Evolutionary conservation across 2,888 invertebrate genomes (phyloP).

Genomic region (Trachelus tabidus): DNA sequence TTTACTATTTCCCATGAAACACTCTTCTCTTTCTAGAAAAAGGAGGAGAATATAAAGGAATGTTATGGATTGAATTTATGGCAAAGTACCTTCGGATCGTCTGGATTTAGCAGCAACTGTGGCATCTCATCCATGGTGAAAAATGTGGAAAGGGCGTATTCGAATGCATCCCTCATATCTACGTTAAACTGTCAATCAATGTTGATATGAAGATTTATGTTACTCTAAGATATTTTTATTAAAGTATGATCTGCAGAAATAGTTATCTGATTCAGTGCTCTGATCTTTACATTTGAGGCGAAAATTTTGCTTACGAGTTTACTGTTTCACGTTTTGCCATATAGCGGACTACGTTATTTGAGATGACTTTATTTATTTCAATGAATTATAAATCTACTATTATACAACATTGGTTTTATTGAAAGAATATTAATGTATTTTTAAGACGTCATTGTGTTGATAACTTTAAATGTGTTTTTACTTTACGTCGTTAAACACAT

Average conservation of each 20-base stretch:
- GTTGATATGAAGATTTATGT: slow-evolving; percentile 6
- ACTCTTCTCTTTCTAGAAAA: slow-evolving; percentile 49
- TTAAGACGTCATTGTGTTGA: no score
- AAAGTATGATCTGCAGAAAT: no score
- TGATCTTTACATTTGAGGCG: no score
- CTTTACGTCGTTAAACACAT: background rate
- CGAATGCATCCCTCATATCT: slow-evolving; percentile 68
- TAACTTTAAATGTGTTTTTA: background rate
- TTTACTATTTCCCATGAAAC: slow-evolving; percentile 55
- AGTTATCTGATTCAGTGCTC: no score
- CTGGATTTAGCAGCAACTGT: slow-evolving; percentile 68
- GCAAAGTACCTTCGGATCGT: slow-evolving; percentile 67
- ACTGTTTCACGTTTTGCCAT: no score
- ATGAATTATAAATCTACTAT: no score
- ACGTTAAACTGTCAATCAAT: slow-evolving; percentile 65
- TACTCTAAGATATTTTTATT: no score
- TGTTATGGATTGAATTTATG: background rate
- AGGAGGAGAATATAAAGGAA: background rate
- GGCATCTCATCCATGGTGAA: slow-evolving; percentile 71
- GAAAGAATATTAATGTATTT: no score
- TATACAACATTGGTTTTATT: no score
- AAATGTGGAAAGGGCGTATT: slow-evolving; percentile 68
- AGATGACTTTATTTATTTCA: no score
- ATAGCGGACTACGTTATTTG: no score
- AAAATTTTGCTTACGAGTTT: no score